Evolutionary conservation across 2,888 invertebrate genomes (phyloP).

Genomic region (Branchellion lobata): DNA sequence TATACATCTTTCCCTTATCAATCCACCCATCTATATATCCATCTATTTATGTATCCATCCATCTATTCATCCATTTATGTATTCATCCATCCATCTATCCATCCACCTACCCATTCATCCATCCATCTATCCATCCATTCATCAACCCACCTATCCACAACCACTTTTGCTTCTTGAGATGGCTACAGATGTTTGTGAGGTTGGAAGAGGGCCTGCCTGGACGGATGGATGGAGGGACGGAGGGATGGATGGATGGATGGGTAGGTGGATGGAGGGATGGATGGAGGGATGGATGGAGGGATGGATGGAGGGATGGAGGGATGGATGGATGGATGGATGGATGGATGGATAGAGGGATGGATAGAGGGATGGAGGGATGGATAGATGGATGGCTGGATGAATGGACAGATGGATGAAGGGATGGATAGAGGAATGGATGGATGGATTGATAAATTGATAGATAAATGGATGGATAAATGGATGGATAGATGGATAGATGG

Average conservation of each 20-base stretch:
- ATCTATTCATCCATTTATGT: neutral
- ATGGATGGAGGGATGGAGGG: neutral
- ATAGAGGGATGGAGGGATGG: too few relatives aligned
- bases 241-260: neutral
- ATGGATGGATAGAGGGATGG: neutral
- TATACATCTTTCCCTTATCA: too few relatives aligned
- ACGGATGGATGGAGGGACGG: neutral
- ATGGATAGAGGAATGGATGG: too few relatives aligned
- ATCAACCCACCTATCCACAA: neutral
- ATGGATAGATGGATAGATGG: too few relatives aligned
- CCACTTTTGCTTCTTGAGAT: neutral
- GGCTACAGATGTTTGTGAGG: neutral
- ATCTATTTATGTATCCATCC: neutral
- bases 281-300: neutral
- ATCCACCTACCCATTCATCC: neutral
- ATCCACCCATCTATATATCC: too few relatives aligned
- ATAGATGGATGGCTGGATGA: too few relatives aligned
- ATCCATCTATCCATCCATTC: neutral
- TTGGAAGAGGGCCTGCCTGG: neutral
- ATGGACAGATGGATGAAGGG: too few relatives aligned
- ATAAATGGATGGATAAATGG: too few relatives aligned
- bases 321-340: neutral
- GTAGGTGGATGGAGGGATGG: neutral
- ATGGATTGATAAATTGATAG: too few relatives aligned
- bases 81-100: neutral